Conservation (phyloP, 2,113 vertebrate species). For the Lipotes vexillifer region DNA sequence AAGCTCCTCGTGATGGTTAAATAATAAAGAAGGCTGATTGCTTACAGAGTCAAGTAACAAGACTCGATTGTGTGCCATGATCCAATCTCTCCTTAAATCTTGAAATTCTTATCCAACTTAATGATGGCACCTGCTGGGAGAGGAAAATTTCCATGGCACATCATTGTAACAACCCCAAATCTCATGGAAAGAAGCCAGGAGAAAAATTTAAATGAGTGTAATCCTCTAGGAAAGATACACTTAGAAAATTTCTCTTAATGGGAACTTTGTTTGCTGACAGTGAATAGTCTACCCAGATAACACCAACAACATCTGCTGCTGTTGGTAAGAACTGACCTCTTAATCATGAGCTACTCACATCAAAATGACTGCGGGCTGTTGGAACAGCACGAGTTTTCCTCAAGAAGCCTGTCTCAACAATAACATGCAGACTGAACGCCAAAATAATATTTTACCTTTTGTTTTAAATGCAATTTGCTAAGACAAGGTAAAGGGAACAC, state of each 20-base stretch:
- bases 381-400: slow-evolving; percentile 55
- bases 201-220: slow-evolving; percentile 66
- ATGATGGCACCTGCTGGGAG: slow-evolving; percentile 55
- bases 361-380: slow-evolving; percentile 65
- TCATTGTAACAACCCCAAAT: slow-evolving; percentile 62
- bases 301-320: slow-evolving; percentile 68
- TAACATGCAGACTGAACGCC: neutral
- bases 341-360: slow-evolving; percentile 73
- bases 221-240: slow-evolving; percentile 61
- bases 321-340: slow-evolving; percentile 70
- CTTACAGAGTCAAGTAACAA: slow-evolving; percentile 70
- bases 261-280: slow-evolving; percentile 74
- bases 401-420: slow-evolving; percentile 40
- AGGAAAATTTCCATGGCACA: slow-evolving; percentile 57
- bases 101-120: slow-evolving; percentile 36
- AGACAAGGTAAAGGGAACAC: neutral
- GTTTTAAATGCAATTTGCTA: slow-evolving; percentile 12
- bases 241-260: slow-evolving; percentile 69
- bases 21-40: slow-evolving; percentile 71
- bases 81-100: slow-evolving; percentile 60
- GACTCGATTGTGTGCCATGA: slow-evolving; percentile 30
- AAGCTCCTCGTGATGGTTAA: slow-evolving; percentile 61
- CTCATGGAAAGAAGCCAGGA: slow-evolving; percentile 57
- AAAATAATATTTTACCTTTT: slow-evolving; percentile 52
- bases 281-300: slow-evolving; percentile 54